A percentile compares a stretch with the other conserved stretches of the same genome.
Conservation (phyloP, 2,888 invertebrate species). For the Shargacucullia verbasci region DNA sequence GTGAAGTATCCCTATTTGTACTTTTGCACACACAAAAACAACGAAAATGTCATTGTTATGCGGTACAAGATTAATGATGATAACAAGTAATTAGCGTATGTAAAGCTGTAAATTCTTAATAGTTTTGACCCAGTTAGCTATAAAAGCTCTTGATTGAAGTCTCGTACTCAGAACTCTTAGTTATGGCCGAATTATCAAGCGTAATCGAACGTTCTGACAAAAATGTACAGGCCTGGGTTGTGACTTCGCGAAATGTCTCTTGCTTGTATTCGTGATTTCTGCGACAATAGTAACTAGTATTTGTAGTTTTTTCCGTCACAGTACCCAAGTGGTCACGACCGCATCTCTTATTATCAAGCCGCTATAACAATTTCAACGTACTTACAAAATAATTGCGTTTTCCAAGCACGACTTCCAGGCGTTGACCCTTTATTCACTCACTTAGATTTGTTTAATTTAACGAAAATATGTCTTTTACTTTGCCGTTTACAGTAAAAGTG, state of each 20-base stretch:
- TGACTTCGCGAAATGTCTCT: not conserved
- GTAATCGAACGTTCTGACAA: slow-evolving; percentile 7
- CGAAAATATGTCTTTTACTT: slow-evolving; percentile 24
- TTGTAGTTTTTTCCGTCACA: slow-evolving; percentile 46
- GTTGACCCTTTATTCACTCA: slow-evolving; percentile 78
- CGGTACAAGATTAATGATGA: slow-evolving; percentile 20
- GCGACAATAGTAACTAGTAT: slow-evolving; percentile 8
- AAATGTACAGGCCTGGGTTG: slow-evolving; percentile 4
- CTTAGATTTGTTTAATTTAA: slow-evolving; percentile 35
- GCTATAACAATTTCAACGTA: slow-evolving; percentile 80
- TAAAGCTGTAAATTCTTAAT: slow-evolving; percentile 32
- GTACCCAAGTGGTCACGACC: slow-evolving; percentile 72
- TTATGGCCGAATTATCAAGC: slow-evolving; percentile 11
- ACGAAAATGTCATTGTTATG: slow-evolving; percentile 14
- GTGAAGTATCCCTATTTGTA: slow-evolving; percentile 35
- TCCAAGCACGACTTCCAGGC: slow-evolving; percentile 83
- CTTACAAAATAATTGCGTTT: slow-evolving; percentile 85
- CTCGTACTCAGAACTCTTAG: slow-evolving; percentile 1
- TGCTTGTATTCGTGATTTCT: slow-evolving; percentile 25
- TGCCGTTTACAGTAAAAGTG: not conserved
- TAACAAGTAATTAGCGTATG: slow-evolving; percentile 29
- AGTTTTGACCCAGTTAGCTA: slow-evolving; percentile 36
- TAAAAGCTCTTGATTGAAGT: slow-evolving; percentile 29
- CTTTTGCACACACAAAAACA: too few species aligned
- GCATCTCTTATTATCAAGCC: slow-evolving; percentile 82